These are phyloP conservation scores for Drosophila trapezifrons DNA, from an alignment of 1,140 invertebrate genomes.

Conservation along the genomic window DNA sequence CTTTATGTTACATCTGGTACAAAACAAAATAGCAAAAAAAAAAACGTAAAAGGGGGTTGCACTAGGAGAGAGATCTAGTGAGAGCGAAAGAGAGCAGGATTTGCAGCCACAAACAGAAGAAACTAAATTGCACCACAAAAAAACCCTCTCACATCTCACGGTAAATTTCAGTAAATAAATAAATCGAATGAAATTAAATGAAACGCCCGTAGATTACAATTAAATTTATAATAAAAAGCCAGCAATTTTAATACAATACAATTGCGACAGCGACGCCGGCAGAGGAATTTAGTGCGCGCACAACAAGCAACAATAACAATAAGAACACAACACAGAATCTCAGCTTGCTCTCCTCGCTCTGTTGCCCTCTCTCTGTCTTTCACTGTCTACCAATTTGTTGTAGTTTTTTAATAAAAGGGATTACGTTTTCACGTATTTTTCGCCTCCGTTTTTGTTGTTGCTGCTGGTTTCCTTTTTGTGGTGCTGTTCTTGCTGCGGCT, in stretches of 20 bases:
- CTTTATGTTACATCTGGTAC: slow-evolving; percentile 29
- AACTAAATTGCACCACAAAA: slow-evolving; percentile 9
- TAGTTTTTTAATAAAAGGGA: slow-evolving; percentile 36
- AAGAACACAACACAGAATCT: slow-evolving; percentile 28
- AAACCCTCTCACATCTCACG: neutral
- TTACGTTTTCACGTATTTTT: slow-evolving; percentile 46
- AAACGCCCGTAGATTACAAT: slow-evolving; percentile 43
- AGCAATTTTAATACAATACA: slow-evolving; percentile 68
- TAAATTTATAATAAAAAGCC: slow-evolving; percentile 44
- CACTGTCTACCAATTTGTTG: slow-evolving; percentile 5
- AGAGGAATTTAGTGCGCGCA: slow-evolving; percentile 24
- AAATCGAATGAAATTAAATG: slow-evolving; percentile 13
- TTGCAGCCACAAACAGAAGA: slow-evolving; percentile 26
- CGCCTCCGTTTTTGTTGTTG: slow-evolving; percentile 2
- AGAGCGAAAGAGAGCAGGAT: slow-evolving; percentile 1
- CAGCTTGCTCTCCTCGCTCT: slow-evolving; percentile 18
- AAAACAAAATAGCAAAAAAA: slow-evolving; percentile 35
- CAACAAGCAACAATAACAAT: slow-evolving; percentile 21
- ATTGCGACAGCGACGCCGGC: slow-evolving; percentile 48
- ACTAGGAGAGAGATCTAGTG: slow-evolving; percentile 6
- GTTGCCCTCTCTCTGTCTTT: neutral
- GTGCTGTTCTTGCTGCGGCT: slow-evolving; percentile 27
- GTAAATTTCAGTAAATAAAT: slow-evolving; percentile 7
- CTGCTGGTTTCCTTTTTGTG: neutral
- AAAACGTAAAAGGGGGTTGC: slow-evolving; percentile 25